Evolutionary conservation across 2,797 vertebrate species (phyloP).

Genomic region (Mormyrops attenuatus): DNA sequence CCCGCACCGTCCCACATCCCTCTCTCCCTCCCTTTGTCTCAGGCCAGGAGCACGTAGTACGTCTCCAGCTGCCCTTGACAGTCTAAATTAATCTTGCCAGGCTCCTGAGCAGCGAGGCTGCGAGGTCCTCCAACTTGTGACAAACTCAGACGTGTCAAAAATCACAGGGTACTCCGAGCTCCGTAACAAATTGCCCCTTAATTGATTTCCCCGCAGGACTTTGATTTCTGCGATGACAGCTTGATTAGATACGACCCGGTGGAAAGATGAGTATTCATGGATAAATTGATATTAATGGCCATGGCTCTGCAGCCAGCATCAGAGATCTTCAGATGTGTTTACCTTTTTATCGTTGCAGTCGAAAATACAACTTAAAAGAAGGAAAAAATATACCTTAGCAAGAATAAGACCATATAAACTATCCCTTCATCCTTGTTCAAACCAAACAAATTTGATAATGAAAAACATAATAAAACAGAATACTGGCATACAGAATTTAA

Average conservation of each 20-base stretch:
- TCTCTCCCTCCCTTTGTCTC: background rate
- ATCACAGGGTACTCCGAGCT: constrained; percentile 39
- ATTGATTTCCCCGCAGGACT: constrained; percentile 45
- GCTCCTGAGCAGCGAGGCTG: constrained; percentile 3
- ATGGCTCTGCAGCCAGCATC: constrained; percentile 53
- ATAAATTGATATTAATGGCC: constrained; percentile 65
- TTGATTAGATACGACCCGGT: constrained; percentile 60
- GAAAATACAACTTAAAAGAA: background rate
- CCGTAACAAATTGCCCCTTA: constrained; percentile 43
- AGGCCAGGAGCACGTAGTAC: background rate
- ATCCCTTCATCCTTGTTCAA: background rate
- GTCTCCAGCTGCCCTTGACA: constrained; percentile 19
- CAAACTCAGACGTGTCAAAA: constrained; percentile 33
- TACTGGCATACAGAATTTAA: background rate
- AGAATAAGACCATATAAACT: background rate
- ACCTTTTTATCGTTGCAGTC: constrained; percentile 33
- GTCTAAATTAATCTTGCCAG: constrained; percentile 21
- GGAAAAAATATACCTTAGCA: background rate
- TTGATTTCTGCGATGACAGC: constrained; percentile 53
- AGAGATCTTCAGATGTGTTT: constrained; percentile 51
- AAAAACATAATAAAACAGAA: background rate
- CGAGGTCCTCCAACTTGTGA: constrained; percentile 34
- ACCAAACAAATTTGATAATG: background rate
- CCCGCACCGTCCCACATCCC: background rate
- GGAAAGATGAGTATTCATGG: constrained; percentile 50